A percentile compares a stretch with the other conserved stretches of the same genome.
phyloP scores from a whole-genome alignment of 2,113 vertebrate genomes.

The Brachyistius frenatus region DNA sequence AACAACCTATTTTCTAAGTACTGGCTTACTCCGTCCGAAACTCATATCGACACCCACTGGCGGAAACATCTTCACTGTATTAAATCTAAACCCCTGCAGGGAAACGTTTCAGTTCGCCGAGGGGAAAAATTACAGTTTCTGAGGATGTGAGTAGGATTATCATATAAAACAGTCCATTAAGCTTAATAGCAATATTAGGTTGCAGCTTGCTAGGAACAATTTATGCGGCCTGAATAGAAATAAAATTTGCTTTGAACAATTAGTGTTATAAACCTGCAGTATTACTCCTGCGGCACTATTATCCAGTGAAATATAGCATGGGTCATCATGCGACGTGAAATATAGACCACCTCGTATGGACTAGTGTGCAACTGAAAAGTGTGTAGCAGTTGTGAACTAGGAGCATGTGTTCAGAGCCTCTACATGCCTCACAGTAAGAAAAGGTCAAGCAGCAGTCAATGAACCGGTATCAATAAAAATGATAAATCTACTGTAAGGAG shows the following conservation, averaged over 20 bases:
- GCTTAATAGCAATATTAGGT: constrained; percentile 56
- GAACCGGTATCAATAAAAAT: constrained; percentile 50
- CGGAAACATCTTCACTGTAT: constrained; percentile 50
- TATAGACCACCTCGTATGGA: constrained; percentile 1
- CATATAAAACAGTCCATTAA: constrained; percentile 70
- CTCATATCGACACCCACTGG: constrained; percentile 40
- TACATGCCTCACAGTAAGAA: constrained; percentile 17
- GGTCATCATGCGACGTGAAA: constrained; percentile 1
- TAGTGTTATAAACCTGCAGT: constrained; percentile 37
- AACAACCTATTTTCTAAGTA: constrained; percentile 35
- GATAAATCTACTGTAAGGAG: constrained; percentile 36
- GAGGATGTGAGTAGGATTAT: constrained; percentile 56
- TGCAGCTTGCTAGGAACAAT: constrained; percentile 49
- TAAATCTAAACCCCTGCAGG: constrained; percentile 43
- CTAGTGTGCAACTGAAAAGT: background rate
- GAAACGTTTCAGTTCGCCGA: constrained; percentile 4
- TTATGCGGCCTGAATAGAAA: constrained; percentile 30
- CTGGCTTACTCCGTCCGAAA: constrained; percentile 27
- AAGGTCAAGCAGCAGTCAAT: constrained; percentile 27
- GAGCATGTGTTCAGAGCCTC: constrained; percentile 2
- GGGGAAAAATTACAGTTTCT: constrained; percentile 39
- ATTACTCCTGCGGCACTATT: background rate
- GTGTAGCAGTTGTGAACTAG: background rate
- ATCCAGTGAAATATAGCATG: constrained; percentile 19
- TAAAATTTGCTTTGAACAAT: constrained; percentile 48